These are phyloP conservation scores for Baccha elongata DNA, from an alignment of 2,888 invertebrate species.

Conservation along the genomic window DNA sequence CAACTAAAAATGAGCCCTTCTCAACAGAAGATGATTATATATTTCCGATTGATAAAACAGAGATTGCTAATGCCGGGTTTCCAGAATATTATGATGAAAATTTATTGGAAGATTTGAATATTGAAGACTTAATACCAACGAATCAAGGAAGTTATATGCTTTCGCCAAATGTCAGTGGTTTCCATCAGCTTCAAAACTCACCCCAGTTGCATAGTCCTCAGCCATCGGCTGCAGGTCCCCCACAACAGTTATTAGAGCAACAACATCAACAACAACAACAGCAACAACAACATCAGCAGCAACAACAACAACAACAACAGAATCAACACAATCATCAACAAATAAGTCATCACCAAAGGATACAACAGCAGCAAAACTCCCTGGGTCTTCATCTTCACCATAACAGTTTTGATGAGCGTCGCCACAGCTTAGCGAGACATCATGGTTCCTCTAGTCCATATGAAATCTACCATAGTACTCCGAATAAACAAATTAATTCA, in stretches of 20 bases:
- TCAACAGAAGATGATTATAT: conserved; percentile 95
- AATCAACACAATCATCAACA: conserved; percentile 76
- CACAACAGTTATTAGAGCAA: conserved; percentile 79
- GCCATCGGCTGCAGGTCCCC: conserved; percentile 78
- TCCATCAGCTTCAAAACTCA: conserved; percentile 75
- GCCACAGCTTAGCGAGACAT: conserved; percentile 75
- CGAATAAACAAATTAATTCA: conserved; percentile 79
- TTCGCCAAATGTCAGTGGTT: conserved; percentile 83
- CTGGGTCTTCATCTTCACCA: conserved; percentile 71
- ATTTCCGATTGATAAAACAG: conserved; percentile 94
- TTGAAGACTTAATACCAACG: conserved; percentile 87
- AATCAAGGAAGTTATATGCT: conserved; percentile 78
- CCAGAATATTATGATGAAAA: conserved; percentile 93
- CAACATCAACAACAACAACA: conserved; percentile 77
- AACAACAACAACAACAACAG: conserved; percentile 73
- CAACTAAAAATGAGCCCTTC: conserved; percentile 84
- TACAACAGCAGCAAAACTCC: conserved; percentile 73
- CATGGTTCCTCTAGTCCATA: conserved; percentile 80
- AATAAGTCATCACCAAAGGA: conserved; percentile 74
- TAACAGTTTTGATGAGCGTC: conserved; percentile 75
- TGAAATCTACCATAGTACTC: conserved; percentile 82
- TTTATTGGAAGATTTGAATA: conserved; percentile 90
- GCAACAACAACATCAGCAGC: conserved; percentile 75
- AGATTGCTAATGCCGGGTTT: conserved; percentile 91
- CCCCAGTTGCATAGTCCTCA: conserved; percentile 78